Percentiles rank a stretch among this genome's conserved stretches.
Evolutionary conservation across 2,888 invertebrate species (phyloP).

Genomic region (Lymantria monacha): DNA sequence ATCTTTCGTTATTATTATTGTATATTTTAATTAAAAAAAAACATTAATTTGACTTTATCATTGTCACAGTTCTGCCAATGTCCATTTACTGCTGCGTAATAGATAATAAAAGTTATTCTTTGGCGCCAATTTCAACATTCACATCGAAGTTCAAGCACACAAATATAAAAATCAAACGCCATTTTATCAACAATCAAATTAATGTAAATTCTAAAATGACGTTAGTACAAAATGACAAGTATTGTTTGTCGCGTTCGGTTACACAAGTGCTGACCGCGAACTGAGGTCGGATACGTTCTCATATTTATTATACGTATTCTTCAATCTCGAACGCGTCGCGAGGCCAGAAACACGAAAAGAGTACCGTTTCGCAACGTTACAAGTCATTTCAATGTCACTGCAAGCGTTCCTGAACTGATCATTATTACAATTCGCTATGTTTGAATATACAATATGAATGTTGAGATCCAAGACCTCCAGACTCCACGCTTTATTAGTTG

Average conservation of each 20-base stretch:
- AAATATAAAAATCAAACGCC: not conserved
- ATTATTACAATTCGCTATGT: constrained; percentile 13
- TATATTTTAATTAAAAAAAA: no score
- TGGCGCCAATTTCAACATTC: no score
- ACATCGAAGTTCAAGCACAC: no score
- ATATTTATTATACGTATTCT: constrained; percentile 80
- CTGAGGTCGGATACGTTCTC: constrained; percentile 77
- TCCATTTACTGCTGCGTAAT: no score
- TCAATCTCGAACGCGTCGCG: constrained; percentile 71
- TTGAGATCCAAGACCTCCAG: constrained; percentile 6
- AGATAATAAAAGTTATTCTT: no score
- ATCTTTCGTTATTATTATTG: no score
- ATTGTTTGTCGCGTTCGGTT: constrained; percentile 72
- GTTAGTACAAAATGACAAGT: constrained; percentile 50
- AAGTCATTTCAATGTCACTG: constrained; percentile 75
- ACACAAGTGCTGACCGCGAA: constrained; percentile 77
- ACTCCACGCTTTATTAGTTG: constrained; percentile 3
- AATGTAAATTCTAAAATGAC: constrained; percentile 49
- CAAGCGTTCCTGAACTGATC: constrained; percentile 50
- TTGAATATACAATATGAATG: constrained; percentile 1
- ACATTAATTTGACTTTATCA: no score
- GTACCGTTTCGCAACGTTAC: constrained; percentile 74
- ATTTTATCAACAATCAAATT: constrained; percentile 4
- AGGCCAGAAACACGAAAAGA: constrained; percentile 69
- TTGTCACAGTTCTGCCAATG: no score